Evolutionary conservation across 1,140 invertebrate genomes (phyloP), one percentile per base, ranked within the genome.

Genomic region (Archivesica marissinica): DNA sequence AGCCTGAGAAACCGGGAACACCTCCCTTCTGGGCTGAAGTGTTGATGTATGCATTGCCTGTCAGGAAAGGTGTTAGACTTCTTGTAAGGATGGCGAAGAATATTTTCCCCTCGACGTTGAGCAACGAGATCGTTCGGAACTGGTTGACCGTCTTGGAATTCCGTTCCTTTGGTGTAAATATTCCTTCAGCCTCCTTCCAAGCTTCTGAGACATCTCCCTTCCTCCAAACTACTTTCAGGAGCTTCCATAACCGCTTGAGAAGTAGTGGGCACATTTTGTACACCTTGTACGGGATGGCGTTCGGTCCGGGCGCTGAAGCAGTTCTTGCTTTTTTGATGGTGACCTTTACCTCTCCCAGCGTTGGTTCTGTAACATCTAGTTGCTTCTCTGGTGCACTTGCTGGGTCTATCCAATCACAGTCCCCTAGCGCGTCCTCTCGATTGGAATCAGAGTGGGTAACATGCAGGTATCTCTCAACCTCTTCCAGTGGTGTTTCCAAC

Each of bases 221-320:
- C 70, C 70, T 50, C 70, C 70, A 75, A 15, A 75, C 70, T 15
- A 75, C 70, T 33, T 75, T 75, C 6, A 75, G 44, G 38, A 75
- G 70, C 70, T 35, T 75, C 70, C 70, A 75, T 75, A 75, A 52
- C 44, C 70, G 44, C 47, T 75, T 75, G 3, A 30, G 70, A 25
- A 75, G 70, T 25, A 75, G 44, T 75, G 70, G 70, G 70, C 70
- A 52, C 75, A 77, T 77, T 38, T 77, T 77, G 59, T 79, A 79
- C 56, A 79, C 61, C 35, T 79, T 79, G 77, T 66, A 66, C n/a
- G 77, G 77, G 4, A 79, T 79, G 44, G 61, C 59, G 33, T 68
- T 79, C 28, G 76, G 76, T 61, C 76, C 76, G 15, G 76, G 52
- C 0, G 77, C 35, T 47, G 54, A 78, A 28, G 38, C 30, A 76